phyloP scores from a whole-genome alignment of 1,140 invertebrate genomes.

The Drosophila serrata region DNA sequence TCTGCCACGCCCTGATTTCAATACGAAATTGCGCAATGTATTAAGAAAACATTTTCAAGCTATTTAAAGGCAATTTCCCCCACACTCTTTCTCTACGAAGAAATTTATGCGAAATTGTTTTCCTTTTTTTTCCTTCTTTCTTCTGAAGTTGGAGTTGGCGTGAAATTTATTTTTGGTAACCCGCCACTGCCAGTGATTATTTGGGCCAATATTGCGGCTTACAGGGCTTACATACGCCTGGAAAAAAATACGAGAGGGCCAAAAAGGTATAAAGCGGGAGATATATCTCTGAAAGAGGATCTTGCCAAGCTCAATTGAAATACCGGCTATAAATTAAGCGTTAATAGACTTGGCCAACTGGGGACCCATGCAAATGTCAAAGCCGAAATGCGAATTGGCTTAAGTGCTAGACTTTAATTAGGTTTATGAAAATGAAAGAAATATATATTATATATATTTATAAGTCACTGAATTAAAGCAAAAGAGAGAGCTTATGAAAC shows the following conservation, averaged over 20 bases:
- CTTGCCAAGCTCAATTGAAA: slow-evolving; percentile 16
- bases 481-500: slow-evolving; percentile 50
- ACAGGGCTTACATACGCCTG: slow-evolving; percentile 41
- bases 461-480: neutral
- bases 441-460: neutral
- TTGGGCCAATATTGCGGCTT: slow-evolving; percentile 53
- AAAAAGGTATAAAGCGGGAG: slow-evolving; percentile 24
- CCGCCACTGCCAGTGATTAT: slow-evolving; percentile 35
- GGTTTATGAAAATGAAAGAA: neutral
- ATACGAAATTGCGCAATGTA: slow-evolving; percentile 62
- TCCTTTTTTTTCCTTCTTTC: neutral
- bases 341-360: slow-evolving; percentile 63
- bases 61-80: slow-evolving; percentile 63
- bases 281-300: slow-evolving; percentile 25
- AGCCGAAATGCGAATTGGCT: slow-evolving; percentile 22
- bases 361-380: slow-evolving; percentile 60
- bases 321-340: slow-evolving; percentile 60
- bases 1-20: slow-evolving; percentile 49
- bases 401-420: slow-evolving; percentile 38
- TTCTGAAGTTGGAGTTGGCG: slow-evolving; percentile 10
- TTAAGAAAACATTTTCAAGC: slow-evolving; percentile 65
- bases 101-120: slow-evolving; percentile 54
- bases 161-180: slow-evolving; percentile 28
- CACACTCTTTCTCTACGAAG: neutral
- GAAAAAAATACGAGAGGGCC: slow-evolving; percentile 32